These are phyloP conservation scores for Cherax quadricarinatus DNA, from an alignment of 1,140 invertebrate genomes.

Conservation along the genomic window DNA sequence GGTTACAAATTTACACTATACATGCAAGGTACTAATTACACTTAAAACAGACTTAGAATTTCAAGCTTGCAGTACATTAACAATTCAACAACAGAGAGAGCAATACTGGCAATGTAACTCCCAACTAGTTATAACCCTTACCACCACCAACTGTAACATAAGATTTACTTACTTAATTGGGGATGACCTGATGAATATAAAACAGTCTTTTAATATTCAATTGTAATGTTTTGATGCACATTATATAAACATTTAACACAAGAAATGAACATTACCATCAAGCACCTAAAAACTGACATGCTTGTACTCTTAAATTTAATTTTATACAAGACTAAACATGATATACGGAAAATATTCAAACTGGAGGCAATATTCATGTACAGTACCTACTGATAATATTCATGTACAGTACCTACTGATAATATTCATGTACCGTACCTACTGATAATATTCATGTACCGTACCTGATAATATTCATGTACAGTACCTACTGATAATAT, in stretches of 20 bases:
- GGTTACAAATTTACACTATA: too few relatives aligned
- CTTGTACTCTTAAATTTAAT: not conserved
- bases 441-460: not conserved
- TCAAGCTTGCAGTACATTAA: constrained; percentile 3
- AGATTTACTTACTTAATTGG: constrained; percentile 65
- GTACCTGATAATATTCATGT: too few relatives aligned
- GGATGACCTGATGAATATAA: constrained; percentile 68
- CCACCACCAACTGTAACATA: not conserved
- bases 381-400: not conserved
- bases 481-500: not conserved
- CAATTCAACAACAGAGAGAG: not conserved
- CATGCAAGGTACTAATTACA: not conserved
- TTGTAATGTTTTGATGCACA: not conserved
- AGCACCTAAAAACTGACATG: not conserved
- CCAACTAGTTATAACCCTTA: constrained; percentile 32
- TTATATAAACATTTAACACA: not conserved
- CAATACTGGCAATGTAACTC: not conserved
- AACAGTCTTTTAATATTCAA: constrained; percentile 47
- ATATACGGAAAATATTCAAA: not conserved
- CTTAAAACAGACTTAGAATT: not conserved
- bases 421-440: too few relatives aligned
- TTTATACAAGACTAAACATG: not conserved
- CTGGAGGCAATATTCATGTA: not conserved
- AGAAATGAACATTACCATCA: not conserved
- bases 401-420: not conserved